Evolutionary conservation across 2,888 invertebrate genomes (phyloP).

Genomic region (Apodemia hepburni): DNA sequence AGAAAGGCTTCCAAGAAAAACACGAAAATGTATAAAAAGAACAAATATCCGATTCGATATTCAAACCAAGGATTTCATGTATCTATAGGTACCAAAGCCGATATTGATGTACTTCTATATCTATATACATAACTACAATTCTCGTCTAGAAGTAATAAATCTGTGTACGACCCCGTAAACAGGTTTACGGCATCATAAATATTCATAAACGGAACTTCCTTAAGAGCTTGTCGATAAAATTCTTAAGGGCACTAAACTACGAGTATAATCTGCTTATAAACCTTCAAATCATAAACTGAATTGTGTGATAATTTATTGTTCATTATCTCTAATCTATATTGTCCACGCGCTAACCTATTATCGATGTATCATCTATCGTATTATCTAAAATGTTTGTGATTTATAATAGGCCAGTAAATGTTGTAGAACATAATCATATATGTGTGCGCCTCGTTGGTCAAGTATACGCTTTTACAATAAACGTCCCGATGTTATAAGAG

Average conservation of each 20-base stretch:
- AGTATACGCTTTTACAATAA: too few relatives aligned
- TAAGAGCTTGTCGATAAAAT: conserved; percentile 10
- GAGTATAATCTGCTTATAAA: conserved; percentile 6
- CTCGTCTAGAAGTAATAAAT: conserved; percentile 4
- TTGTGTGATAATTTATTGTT: neutral
- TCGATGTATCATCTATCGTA: neutral
- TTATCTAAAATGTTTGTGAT: neutral
- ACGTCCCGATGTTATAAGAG: too few relatives aligned
- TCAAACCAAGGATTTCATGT: too few relatives aligned
- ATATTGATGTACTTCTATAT: neutral
- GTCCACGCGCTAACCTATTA: neutral
- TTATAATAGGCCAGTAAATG: too few relatives aligned
- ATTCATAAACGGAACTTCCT: conserved; percentile 1
- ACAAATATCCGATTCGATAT: too few relatives aligned
- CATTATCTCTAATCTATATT: neutral
- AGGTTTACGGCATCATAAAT: conserved; percentile 9
- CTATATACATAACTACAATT: neutral
- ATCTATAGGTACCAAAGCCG: too few relatives aligned
- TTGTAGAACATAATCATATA: too few relatives aligned
- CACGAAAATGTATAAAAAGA: too few relatives aligned
- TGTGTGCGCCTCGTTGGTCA: too few relatives aligned
- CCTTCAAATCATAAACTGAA: conserved; percentile 9
- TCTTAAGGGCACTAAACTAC: conserved; percentile 3
- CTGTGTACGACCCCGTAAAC: neutral
- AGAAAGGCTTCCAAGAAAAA: too few relatives aligned